Conservation (phyloP, 2,888 invertebrate genomes). For the Sphaerophoria rueppellii region DNA sequence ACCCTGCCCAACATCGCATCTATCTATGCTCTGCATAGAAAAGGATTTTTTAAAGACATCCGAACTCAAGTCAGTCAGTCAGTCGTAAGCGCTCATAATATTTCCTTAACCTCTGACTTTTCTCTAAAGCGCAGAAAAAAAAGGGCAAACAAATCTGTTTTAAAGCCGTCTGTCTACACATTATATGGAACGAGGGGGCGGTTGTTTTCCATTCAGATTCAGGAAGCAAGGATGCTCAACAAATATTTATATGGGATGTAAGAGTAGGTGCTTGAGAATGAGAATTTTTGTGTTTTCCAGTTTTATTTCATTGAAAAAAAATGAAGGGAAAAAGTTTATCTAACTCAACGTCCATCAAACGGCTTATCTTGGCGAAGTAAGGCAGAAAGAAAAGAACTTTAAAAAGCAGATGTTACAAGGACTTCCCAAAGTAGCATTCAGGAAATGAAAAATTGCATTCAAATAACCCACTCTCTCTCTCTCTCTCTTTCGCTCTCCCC, state of each 20-base stretch:
- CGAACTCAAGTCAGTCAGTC: slow-evolving; percentile 32
- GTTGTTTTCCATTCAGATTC: not conserved
- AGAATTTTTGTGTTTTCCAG: not conserved
- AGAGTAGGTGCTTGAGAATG: not conserved
- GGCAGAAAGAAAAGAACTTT: slow-evolving; percentile 38
- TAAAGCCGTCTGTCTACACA: slow-evolving; percentile 24
- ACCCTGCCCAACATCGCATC: not conserved
- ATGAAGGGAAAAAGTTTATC: not conserved
- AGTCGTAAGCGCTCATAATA: slow-evolving; percentile 22
- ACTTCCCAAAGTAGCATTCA: slow-evolving; percentile 37
- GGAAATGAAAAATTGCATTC: slow-evolving; percentile 59
- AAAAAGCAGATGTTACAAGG: slow-evolving; percentile 69
- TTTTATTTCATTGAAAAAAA: too few species aligned
- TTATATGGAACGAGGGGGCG: not conserved
- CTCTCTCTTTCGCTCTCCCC: slow-evolving; percentile 7
- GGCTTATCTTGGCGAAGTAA: not conserved
- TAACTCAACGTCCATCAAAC: slow-evolving; percentile 1
- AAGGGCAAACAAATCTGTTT: slow-evolving; percentile 17
- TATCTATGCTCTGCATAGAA: slow-evolving; percentile 8
- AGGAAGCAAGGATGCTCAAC: slow-evolving; percentile 32
- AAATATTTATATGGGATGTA: slow-evolving; percentile 18
- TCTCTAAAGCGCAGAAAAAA: not conserved
- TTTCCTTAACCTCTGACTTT: slow-evolving; percentile 31
- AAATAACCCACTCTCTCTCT: slow-evolving; percentile 37
- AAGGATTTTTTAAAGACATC: slow-evolving; percentile 28